Evolutionary conservation across 92 coral and sea anemone species (phyloP).

Genomic region (Epizoanthus fatuus): DNA sequence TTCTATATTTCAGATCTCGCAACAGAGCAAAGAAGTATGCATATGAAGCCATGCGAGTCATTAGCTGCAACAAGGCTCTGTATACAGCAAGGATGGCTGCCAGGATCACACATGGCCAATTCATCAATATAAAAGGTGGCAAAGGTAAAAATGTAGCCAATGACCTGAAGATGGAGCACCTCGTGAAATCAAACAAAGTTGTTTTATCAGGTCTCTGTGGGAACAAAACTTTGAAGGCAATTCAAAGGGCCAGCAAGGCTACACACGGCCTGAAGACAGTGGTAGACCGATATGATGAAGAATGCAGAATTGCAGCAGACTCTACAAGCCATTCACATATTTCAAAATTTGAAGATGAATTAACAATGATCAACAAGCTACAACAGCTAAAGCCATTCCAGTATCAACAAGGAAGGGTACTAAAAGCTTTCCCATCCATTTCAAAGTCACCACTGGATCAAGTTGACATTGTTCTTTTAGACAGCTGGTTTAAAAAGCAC

Average conservation of each 20-base stretch:
- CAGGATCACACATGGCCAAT: too few species aligned
- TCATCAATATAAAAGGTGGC: too few species aligned
- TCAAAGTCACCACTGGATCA: not conserved
- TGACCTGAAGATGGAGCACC: slow-evolving; percentile 72
- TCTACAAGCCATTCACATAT: slow-evolving; percentile 16
- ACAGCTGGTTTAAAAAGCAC: not conserved
- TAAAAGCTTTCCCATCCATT: slow-evolving; percentile 31
- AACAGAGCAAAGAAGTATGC: slow-evolving; percentile 80
- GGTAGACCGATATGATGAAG: slow-evolving; percentile 12
- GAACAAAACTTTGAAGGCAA: slow-evolving; percentile 65
- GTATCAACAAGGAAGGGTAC: slow-evolving; percentile 38
- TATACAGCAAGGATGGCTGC: too few species aligned
- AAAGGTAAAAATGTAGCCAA: slow-evolving; percentile 55
- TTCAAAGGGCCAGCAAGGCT: slow-evolving; percentile 29
- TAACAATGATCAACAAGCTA: slow-evolving; percentile 50
- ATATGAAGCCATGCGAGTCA: slow-evolving; percentile 69
- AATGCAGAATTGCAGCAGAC: not conserved
- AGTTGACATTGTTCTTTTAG: too few species aligned
- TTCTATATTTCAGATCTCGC: slow-evolving; percentile 75
- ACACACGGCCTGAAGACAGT: slow-evolving; percentile 17
- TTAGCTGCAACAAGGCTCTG: slow-evolving; percentile 61
- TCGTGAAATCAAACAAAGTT: slow-evolving; percentile 52
- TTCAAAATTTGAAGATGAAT: slow-evolving; percentile 46
- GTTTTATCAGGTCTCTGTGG: slow-evolving; percentile 54
- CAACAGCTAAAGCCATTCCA: slow-evolving; percentile 54